Conservation (phyloP, 2,888 invertebrate genomes). For the Drosophila lacicola region DNA sequence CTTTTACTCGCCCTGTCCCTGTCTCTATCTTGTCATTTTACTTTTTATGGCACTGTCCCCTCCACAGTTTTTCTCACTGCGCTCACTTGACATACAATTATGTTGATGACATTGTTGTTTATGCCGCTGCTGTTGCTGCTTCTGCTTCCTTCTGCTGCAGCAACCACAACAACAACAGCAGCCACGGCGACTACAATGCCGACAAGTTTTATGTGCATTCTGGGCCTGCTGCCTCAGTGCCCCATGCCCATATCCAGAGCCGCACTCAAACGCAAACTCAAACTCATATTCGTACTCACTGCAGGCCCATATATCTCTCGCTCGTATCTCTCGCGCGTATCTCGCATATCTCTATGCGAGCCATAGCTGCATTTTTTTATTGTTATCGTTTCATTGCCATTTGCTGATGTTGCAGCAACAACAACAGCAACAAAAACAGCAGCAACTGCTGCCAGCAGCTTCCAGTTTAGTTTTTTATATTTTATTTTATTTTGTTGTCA, state of each 20-base stretch:
- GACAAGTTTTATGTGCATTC: constrained; percentile 75
- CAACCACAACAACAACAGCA: constrained; percentile 23
- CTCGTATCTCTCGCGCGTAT: constrained; percentile 41
- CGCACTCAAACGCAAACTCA: constrained; percentile 6
- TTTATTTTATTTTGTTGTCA: constrained; percentile 27
- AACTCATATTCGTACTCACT: constrained; percentile 45
- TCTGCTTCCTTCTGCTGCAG: constrained; percentile 22
- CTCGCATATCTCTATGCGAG: constrained; percentile 60
- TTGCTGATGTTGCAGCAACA: constrained; percentile 50
- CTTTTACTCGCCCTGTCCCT: constrained; percentile 17
- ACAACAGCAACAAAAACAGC: constrained; percentile 7
- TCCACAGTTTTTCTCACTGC: constrained; percentile 58
- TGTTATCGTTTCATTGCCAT: constrained; percentile 70
- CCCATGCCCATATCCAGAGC: constrained; percentile 53
- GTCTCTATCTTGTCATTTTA: constrained; percentile 53
- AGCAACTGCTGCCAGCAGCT: constrained; percentile 29
- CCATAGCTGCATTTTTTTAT: constrained; percentile 56
- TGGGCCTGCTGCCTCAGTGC: constrained; percentile 41
- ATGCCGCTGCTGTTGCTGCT: constrained; percentile 40
- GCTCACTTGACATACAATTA: constrained; percentile 81
- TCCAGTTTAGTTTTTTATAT: constrained; percentile 41
- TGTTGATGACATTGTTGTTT: constrained; percentile 82
- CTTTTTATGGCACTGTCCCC: constrained; percentile 55
- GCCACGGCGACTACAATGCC: constrained; percentile 47
- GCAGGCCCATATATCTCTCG: constrained; percentile 58